Percentiles rank a stretch among this genome's conserved stretches.
Evolutionary conservation across 2,797 vertebrate species (phyloP).

Genomic region (Naso thynnoides): DNA sequence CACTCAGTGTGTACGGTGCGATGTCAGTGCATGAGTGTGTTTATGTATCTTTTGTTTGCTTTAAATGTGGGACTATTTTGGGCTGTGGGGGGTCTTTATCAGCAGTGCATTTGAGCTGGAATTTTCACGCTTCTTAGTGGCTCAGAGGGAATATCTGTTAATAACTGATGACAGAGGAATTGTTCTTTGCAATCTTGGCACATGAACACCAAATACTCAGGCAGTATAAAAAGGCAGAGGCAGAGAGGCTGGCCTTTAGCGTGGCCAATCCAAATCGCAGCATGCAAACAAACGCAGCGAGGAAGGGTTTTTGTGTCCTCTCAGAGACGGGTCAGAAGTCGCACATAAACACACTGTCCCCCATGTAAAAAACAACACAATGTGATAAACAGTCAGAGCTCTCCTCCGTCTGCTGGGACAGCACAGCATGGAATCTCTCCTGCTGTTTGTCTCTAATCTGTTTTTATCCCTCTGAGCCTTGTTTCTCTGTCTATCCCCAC

Average conservation of each 20-base stretch:
- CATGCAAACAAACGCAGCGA: conserved; percentile 55
- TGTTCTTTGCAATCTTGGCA: neutral
- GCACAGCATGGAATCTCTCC: conserved; percentile 45
- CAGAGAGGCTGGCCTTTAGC: neutral
- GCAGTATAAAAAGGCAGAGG: neutral
- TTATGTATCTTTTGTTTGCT: neutral
- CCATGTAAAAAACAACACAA: conserved; percentile 15
- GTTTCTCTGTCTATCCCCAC: conserved; percentile 36
- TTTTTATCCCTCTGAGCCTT: conserved; percentile 52
- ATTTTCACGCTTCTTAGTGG: neutral
- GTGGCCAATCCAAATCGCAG: conserved; percentile 27
- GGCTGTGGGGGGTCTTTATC: neutral
- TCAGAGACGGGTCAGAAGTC: conserved; percentile 40
- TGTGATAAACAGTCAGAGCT: conserved; percentile 59
- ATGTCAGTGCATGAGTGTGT: neutral
- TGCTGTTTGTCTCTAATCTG: conserved; percentile 61
- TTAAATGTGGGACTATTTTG: neutral
- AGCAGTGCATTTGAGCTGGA: neutral
- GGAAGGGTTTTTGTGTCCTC: conserved; percentile 30
- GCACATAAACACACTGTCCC: conserved; percentile 4
- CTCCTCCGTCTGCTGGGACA: conserved; percentile 43
- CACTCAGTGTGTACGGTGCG: conserved; percentile 9
- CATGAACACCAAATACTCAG: neutral
- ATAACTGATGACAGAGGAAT: conserved; percentile 3
- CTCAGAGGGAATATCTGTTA: conserved; percentile 4